These are phyloP conservation scores for Bucorvus abyssinicus DNA, from an alignment of 2,797 vertebrate genomes.

Conservation along the genomic window DNA sequence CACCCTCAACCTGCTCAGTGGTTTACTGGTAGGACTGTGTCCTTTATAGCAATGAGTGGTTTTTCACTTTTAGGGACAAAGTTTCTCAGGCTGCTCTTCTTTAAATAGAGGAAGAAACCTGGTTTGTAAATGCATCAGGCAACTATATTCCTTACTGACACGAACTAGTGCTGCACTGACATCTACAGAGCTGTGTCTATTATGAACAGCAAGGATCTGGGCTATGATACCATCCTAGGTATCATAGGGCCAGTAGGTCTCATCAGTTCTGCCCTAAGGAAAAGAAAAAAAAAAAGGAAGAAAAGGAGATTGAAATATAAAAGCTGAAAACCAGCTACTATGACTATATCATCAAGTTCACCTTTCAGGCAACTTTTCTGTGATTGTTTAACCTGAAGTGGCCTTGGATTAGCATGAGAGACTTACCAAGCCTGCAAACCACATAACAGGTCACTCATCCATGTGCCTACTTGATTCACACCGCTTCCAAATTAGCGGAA, in stretches of 20 bases:
- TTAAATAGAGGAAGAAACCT: neutral
- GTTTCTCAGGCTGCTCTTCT: neutral
- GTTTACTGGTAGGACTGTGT: neutral
- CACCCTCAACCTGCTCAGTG: neutral
- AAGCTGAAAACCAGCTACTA: neutral
- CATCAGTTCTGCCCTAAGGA: neutral
- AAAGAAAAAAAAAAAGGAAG: fast-evolving
- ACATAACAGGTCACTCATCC: neutral
- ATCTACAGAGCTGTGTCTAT: neutral
- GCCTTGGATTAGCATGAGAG: neutral
- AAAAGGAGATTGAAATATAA: neutral
- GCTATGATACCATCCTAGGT: neutral
- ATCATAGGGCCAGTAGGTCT: neutral
- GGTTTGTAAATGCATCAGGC: neutral
- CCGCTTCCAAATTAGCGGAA: neutral
- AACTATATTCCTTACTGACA: neutral
- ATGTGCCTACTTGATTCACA: neutral
- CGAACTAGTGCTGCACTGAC: neutral
- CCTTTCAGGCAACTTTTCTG: neutral
- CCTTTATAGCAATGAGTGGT: neutral
- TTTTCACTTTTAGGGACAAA: neutral
- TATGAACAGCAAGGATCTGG: neutral
- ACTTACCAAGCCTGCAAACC: neutral
- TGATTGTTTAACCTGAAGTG: constrained; percentile 13
- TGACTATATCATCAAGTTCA: neutral